These are phyloP conservation scores for Cyprinodon variegatus DNA, from an alignment of 2,113 vertebrate species.

Conservation along the genomic window DNA sequence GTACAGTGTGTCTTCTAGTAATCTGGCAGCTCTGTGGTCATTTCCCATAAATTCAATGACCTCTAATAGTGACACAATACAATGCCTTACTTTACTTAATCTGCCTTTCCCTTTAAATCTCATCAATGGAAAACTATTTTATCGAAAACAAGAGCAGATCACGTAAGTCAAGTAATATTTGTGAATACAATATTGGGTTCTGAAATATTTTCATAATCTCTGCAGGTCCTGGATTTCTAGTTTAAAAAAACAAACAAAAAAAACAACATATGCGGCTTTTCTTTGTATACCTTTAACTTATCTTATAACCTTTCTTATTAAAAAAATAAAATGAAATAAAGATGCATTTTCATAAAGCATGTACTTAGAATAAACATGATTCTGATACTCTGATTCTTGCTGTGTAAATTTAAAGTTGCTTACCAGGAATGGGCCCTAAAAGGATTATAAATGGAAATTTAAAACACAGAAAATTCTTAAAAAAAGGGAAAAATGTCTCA, in stretches of 20 bases:
- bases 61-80: not conserved
- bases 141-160: not conserved
- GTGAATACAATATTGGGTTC: too few species aligned
- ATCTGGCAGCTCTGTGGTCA: slow-evolving; percentile 23
- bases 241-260: not conserved
- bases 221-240: too few species aligned
- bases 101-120: not conserved
- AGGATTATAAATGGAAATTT: too few species aligned
- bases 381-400: too few species aligned
- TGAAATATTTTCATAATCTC: not conserved
- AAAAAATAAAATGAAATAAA: not conserved
- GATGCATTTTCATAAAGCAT: not conserved
- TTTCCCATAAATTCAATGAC: slow-evolving; percentile 12
- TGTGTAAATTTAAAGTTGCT: too few species aligned
- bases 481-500: too few species aligned
- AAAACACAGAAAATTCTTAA: too few species aligned
- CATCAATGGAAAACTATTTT: slow-evolving; percentile 6
- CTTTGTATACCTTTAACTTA: not conserved
- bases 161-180: not conserved
- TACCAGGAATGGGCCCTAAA: too few species aligned
- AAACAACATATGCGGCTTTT: not conserved
- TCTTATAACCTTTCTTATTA: not conserved
- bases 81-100: not conserved
- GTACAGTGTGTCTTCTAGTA: slow-evolving; percentile 14
- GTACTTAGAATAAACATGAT: too few species aligned